Base-by-base conservation (phyloP, 2,888 invertebrate genomes). In the Chrysolina americana region DNA sequence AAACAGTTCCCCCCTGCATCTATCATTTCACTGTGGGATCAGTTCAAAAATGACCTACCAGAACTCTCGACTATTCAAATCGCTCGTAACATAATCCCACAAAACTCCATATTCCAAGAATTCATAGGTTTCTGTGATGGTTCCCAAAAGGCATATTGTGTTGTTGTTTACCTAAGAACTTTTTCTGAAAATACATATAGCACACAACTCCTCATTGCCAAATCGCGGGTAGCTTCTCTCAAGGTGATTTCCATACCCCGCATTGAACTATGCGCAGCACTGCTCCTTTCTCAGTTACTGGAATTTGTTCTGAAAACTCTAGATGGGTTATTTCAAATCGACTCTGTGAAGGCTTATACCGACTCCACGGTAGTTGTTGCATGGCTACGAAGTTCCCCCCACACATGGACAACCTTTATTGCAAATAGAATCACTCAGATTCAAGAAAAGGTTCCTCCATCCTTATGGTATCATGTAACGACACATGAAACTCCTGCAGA, bases 181-280 rank as follows among this genome's bases (percentile, higher is more conserved):
- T 47, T n/a, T 47, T 13, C 15, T 6, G n/a, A 47, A 6, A n/a
- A 47, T 47, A 15, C 47, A n/a, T n/a, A n/a, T n/a, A n/a, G n/a
- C n/a, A n/a, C n/a, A n/a, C n/a, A n/a, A n/a, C n/a, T n/a, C n/a
- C 5, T 75, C 13, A 28, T 59, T 48, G 70, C 69, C 4, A 76
- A 76, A 72, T 65, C 71, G 41, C 66, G 68, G 19, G 74, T 73
- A 53, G 70, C 76, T 6, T 75, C 76, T 17, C 47, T 78, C 36
- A 75, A 78, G 70, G 76, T 19, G 53, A 78, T 41, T 59, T 77
- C n/a, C 68, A 73, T 71, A 71, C 66, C n/a, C 71, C 75, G 23
- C 28, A 28, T 28, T 28, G 28, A 28, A 28, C 28, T 28, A 2
- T 28, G 28, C 28, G 28, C 28, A 28, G 28, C 28, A 28, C 28